Evolutionary conservation across 2,888 invertebrate genomes (phyloP).

Genomic region (Craniophora ligustri): DNA sequence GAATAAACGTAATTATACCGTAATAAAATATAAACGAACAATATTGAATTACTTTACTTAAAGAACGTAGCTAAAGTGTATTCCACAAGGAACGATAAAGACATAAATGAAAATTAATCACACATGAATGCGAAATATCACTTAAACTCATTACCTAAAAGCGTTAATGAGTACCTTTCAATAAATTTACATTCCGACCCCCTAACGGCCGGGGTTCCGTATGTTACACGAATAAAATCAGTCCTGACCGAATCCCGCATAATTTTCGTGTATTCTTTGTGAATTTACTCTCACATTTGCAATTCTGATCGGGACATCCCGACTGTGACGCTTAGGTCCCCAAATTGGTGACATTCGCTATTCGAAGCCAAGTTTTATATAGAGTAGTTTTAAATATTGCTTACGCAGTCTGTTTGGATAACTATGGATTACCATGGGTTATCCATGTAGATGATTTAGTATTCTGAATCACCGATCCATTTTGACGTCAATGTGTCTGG

Average conservation of each 20-base stretch:
- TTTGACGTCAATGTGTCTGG: constrained; percentile 30
- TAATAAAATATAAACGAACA: no score
- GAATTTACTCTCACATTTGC: constrained; percentile 78
- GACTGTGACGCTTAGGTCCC: constrained; percentile 53
- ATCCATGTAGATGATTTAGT: constrained; percentile 45
- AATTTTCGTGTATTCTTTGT: constrained; percentile 81
- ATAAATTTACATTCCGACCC: constrained; percentile 62
- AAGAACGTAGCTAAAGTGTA: not conserved
- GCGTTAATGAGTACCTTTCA: constrained; percentile 54
- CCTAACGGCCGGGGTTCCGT: constrained; percentile 56
- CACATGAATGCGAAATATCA: constrained; percentile 40
- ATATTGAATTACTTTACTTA: no score
- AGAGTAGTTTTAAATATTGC: constrained; percentile 56
- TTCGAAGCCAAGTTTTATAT: constrained; percentile 54
- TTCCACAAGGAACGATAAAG: constrained; percentile 18
- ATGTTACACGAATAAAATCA: constrained; percentile 67
- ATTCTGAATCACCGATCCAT: constrained; percentile 27
- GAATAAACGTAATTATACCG: no score
- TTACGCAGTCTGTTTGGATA: constrained; percentile 39
- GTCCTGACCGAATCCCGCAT: constrained; percentile 68
- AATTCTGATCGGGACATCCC: constrained; percentile 70
- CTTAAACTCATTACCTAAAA: constrained; percentile 47
- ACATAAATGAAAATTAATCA: constrained; percentile 32
- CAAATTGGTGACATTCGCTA: constrained; percentile 56
- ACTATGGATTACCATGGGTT: constrained; percentile 47